Base-by-base conservation (phyloP, 2,888 invertebrate species). In the Euzetes globulus region DNA sequence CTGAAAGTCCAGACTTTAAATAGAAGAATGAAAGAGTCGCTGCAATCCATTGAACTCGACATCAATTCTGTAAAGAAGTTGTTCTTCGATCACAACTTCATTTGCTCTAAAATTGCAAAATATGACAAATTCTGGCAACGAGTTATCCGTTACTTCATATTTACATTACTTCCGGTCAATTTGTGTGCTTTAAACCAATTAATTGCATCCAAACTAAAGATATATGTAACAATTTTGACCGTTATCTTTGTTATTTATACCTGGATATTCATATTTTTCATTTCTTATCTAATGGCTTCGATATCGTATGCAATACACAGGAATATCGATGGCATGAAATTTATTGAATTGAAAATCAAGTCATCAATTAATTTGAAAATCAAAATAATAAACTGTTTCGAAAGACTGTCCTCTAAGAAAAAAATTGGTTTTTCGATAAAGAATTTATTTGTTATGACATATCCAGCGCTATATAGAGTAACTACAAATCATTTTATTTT, bases 401-500 rank as follows among this genome's bases (percentile, higher is more conserved):
- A 60, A 60, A 60, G 27, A 19, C 7, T 60, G 7, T 6, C 11
- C 17, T 29, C 9, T 6, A 60, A 29, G 2, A 27, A 60, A 19
- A 60, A 60, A 33, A 60, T 60, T 60, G 60, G 60, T 13, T 60
- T 60, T 60, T 1, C 27, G n/a, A 13, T 60, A 3, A 27, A 29
- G 5, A 17, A 15, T 60, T 29, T 60, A 15, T 60, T 60, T 33
- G 60, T 60, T 13, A 60, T 60, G 60, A 60, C 60, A 7, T 60
- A 60, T 60, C 60, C 60, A 13, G 60, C 60, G 5, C 60, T 60
- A 2, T 27, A 60, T 60, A 60, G 19, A 60, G 60, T 60, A 25
- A 60, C 27, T 58, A 11, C 17, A 52, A n/a, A n/a, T n/a, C n/a
- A n/a, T 50, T 9, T 6, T 33, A 33, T 33, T 9, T 33, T 33